A percentile compares a stretch with the other conserved stretches of the same genome.
These are phyloP conservation scores for Drosophila lacicola DNA, from an alignment of 2,888 invertebrate genomes.

Conservation along the genomic window DNA sequence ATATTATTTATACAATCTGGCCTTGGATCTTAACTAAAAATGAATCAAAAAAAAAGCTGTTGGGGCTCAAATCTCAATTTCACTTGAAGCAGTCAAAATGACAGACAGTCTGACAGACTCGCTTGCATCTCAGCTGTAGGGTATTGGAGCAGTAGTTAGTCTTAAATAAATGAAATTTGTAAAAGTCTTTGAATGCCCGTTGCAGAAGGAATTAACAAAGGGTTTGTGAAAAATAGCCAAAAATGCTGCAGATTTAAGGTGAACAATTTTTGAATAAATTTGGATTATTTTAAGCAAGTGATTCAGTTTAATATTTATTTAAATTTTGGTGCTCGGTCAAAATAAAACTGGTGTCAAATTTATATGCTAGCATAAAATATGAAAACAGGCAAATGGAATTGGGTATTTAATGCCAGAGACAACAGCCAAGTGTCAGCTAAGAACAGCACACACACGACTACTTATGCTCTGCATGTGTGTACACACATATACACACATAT, in stretches of 20 bases:
- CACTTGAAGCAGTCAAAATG: too few species aligned
- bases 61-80: too few species aligned
- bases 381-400: constrained; percentile 6
- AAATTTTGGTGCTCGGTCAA: not conserved
- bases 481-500: constrained; percentile 7
- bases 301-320: not conserved
- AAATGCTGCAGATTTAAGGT: not conserved
- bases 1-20: too few species aligned
- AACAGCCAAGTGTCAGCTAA: constrained; percentile 40
- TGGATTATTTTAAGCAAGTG: not conserved
- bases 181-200: not conserved
- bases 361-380: constrained; percentile 11
- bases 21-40: too few species aligned
- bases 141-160: not conserved
- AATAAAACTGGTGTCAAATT: not conserved
- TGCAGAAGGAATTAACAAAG: not conserved
- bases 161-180: not conserved
- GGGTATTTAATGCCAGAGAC: constrained; percentile 12
- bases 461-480: constrained; percentile 9
- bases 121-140: not conserved
- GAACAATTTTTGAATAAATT: not conserved
- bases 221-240: not conserved
- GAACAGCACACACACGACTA: constrained; percentile 10
- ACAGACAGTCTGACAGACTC: too few species aligned
- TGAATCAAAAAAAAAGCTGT: too few species aligned